These are phyloP conservation scores for Emys orbicularis DNA, from an alignment of 2,797 vertebrate species.

Conservation along the genomic window DNA sequence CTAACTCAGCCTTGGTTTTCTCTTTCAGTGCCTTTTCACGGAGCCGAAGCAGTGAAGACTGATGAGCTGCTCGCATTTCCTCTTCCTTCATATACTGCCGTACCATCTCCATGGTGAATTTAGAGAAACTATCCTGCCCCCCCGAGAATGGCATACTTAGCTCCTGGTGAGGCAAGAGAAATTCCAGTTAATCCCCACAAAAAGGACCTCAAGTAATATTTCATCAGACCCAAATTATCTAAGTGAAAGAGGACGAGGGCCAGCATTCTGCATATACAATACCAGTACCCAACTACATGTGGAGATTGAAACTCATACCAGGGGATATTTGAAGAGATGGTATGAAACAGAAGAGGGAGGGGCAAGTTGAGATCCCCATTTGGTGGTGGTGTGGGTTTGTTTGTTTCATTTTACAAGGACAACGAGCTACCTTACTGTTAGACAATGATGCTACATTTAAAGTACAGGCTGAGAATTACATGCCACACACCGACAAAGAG, in stretches of 20 bases:
- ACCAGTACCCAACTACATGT: neutral
- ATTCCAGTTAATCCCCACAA: constrained; percentile 6
- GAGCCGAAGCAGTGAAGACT: constrained; percentile 93
- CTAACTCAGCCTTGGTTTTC: constrained; percentile 94
- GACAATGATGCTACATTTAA: neutral
- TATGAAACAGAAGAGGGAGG: neutral
- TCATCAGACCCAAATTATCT: neutral
- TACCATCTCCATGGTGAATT: constrained; percentile 99
- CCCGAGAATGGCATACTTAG: constrained; percentile 91
- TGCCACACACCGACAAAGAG: too few species aligned
- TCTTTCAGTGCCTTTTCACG: constrained; percentile 96
- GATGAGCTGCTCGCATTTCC: constrained; percentile 95
- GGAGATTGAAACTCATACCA: neutral
- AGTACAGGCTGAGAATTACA: too few species aligned
- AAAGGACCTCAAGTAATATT: neutral
- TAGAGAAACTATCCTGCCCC: constrained; percentile 95
- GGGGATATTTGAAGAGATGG: neutral
- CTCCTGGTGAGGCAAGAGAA: constrained; percentile 80
- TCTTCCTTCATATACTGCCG: constrained; percentile 98
- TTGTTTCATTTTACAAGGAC: neutral
- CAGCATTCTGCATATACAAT: neutral
- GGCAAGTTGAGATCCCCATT: neutral
- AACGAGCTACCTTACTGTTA: neutral
- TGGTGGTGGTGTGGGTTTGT: neutral
- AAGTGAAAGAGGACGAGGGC: constrained; percentile 1